A percentile compares a stretch with the other conserved stretches of the same genome.
Evolutionary conservation across 2,797 vertebrate species (phyloP).

Genomic region (Sebastes goodei): DNA sequence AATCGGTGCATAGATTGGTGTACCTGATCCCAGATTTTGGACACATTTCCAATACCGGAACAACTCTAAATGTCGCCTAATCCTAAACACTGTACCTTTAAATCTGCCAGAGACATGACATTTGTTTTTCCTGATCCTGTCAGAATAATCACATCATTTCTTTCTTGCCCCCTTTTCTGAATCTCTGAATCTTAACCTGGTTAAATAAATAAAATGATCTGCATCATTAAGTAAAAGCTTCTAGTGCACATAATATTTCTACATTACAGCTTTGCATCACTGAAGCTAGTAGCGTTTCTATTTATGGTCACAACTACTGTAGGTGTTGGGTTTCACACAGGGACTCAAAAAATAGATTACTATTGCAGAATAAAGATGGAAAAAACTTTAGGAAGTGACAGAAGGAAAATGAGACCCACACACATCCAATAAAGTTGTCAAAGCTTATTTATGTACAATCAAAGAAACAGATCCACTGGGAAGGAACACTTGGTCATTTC

Average conservation of each 20-base stretch:
- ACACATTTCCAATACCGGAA: too few relatives aligned
- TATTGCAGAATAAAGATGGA: conserved; percentile 28
- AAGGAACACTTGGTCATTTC: background rate
- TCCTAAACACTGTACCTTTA: background rate
- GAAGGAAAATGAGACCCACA: conserved; percentile 35
- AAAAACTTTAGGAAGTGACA: conserved; percentile 30
- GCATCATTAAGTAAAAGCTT: background rate
- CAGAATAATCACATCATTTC: background rate
- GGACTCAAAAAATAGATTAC: conserved; percentile 4
- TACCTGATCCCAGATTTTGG: too few relatives aligned
- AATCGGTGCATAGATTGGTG: too few relatives aligned
- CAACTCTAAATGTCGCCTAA: too few relatives aligned
- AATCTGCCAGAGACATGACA: background rate
- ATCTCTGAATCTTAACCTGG: background rate
- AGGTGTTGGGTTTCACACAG: background rate
- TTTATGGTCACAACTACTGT: conserved; percentile 3
- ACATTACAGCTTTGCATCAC: background rate
- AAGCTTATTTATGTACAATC: conserved; percentile 30
- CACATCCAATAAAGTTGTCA: conserved; percentile 27
- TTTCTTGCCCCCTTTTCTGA: background rate
- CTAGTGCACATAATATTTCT: background rate
- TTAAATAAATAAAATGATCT: background rate
- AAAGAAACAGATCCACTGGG: conserved; percentile 1
- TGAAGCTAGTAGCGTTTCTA: background rate
- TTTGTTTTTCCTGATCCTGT: background rate